Conservation (phyloP, 1,140 invertebrate genomes). For the Homarus americanus region DNA sequence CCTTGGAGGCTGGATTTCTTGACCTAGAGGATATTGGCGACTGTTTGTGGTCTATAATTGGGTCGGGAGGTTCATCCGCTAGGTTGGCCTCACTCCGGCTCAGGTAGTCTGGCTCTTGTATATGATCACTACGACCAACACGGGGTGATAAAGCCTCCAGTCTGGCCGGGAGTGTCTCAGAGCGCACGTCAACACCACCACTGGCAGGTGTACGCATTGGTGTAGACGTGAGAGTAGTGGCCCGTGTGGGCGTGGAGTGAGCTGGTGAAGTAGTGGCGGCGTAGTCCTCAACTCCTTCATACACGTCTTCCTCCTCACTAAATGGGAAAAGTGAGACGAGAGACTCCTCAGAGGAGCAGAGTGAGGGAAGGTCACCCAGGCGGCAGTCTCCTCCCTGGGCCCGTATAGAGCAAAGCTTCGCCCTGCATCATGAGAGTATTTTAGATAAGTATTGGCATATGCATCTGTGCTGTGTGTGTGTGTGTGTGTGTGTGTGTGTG, state of each 20-base stretch:
- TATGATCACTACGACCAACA: constrained; percentile 5
- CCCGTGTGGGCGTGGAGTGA: constrained; percentile 20
- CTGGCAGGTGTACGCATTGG: constrained; percentile 26
- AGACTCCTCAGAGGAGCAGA: constrained; percentile 76
- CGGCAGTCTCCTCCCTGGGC: constrained; percentile 74
- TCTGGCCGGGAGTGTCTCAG: constrained; percentile 55
- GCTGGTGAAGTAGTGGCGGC: constrained; percentile 22
- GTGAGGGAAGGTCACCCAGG: constrained; percentile 73
- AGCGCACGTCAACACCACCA: constrained; percentile 26
- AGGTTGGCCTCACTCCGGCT: constrained; percentile 48
- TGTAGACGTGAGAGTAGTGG: constrained; percentile 40
- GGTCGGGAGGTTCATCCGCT: constrained; percentile 21
- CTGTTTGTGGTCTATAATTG: neutral
- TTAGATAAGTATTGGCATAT: too few species aligned
- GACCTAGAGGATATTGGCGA: neutral
- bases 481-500: too few species aligned
- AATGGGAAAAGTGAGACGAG: constrained; percentile 74
- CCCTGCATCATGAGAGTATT: constrained; percentile 50
- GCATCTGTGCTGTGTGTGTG: too few species aligned
- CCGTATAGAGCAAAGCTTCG: constrained; percentile 71
- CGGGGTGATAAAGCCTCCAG: constrained; percentile 49
- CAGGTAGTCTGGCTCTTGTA: constrained; percentile 54
- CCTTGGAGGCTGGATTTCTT: constrained; percentile 35
- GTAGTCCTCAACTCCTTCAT: constrained; percentile 71
- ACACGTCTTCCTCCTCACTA: constrained; percentile 70